Percentiles rank a stretch among this genome's conserved stretches.
These are phyloP conservation scores for Myiotriccus ornatus DNA, from an alignment of 2,797 vertebrate genomes.

Conservation along the genomic window DNA sequence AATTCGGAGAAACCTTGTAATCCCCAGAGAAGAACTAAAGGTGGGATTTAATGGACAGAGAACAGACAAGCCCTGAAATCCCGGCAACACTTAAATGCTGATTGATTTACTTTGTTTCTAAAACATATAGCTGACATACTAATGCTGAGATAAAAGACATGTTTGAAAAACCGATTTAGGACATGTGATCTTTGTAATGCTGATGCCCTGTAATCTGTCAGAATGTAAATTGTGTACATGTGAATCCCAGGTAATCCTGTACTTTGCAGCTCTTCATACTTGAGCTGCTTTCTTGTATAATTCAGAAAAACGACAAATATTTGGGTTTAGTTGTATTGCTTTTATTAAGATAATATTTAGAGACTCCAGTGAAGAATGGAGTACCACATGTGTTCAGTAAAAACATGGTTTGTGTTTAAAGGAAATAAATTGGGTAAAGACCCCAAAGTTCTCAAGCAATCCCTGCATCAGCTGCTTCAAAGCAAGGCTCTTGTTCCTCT, in stretches of 20 bases:
- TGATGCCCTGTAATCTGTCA: neutral
- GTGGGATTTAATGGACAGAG: neutral
- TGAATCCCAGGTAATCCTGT: neutral
- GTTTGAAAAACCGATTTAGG: neutral
- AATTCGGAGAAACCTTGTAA: neutral
- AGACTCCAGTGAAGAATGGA: neutral
- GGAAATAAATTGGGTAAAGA: neutral
- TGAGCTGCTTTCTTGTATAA: neutral
- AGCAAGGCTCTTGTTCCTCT: neutral
- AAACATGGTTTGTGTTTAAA: neutral
- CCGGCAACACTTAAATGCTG: rapidly evolving
- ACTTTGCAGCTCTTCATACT: neutral
- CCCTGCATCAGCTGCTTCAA: neutral
- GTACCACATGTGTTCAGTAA: neutral
- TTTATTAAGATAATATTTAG: neutral
- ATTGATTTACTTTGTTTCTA: neutral
- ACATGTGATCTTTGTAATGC: neutral
- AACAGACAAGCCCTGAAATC: neutral
- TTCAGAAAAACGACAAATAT: neutral
- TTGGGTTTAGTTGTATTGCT: neutral
- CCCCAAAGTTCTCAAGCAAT: neutral
- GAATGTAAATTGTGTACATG: neutral
- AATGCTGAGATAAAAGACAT: neutral
- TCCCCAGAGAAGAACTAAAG: neutral
- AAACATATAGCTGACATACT: neutral